Conservation (phyloP, 2,888 invertebrate species). For the Parelbella ahira region DNA sequence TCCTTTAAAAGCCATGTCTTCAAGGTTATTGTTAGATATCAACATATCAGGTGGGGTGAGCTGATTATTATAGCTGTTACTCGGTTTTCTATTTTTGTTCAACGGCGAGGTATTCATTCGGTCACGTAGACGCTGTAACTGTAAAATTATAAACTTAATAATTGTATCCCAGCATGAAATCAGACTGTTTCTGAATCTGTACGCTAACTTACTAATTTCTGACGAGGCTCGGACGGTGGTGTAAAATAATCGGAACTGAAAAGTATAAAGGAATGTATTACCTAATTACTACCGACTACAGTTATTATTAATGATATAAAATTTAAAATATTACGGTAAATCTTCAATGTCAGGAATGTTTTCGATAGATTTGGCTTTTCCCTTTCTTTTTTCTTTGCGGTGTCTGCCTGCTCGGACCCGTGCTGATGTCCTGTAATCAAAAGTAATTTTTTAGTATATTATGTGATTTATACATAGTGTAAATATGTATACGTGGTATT, state of each 20-base stretch:
- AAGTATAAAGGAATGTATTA: neutral
- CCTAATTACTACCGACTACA: too few relatives aligned
- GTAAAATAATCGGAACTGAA: constrained; percentile 9
- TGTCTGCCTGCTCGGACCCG: constrained; percentile 1
- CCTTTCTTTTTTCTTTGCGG: constrained; percentile 2
- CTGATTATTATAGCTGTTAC: constrained; percentile 24
- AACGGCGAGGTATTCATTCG: constrained; percentile 28
- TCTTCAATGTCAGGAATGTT: neutral
- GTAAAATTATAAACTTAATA: constrained; percentile 28
- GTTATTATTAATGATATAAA: too few relatives aligned
- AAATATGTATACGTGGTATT: too few relatives aligned
- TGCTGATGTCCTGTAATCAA: neutral
- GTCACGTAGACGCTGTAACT: constrained; percentile 41
- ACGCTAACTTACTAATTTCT: constrained; percentile 38
- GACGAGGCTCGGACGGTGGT: constrained; percentile 2
- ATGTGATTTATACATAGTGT: too few relatives aligned
- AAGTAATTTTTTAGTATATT: too few relatives aligned
- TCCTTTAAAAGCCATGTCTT: neutral
- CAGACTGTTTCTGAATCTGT: too few relatives aligned
- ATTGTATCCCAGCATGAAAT: too few relatives aligned
- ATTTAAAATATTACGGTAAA: constrained; percentile 1
- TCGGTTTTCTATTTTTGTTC: constrained; percentile 33
- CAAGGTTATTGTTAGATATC: neutral
- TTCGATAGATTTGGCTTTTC: constrained; percentile 7
- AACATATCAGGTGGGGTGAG: constrained; percentile 1